A percentile compares a stretch with the other conserved stretches of the same genome.
Evolutionary conservation across 53 echinoderm and acorn worm genomes (phyloP).

Genomic region (Temnopleurus reevesii): DNA sequence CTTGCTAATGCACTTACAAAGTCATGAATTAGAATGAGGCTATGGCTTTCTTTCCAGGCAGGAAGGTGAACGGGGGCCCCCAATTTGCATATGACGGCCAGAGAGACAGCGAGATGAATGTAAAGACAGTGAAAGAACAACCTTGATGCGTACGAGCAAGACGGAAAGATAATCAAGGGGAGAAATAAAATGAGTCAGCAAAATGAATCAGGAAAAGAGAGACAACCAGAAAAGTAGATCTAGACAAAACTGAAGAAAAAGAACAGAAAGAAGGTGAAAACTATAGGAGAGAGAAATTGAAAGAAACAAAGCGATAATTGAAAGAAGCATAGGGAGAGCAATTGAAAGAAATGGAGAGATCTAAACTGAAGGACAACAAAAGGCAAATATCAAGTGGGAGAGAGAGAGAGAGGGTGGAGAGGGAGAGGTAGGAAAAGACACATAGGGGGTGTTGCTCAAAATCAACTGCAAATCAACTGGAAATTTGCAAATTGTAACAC

Average conservation of each 20-base stretch:
- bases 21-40: neutral
- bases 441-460: too few species aligned
- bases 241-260: neutral
- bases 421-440: neutral
- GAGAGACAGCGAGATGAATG: neutral
- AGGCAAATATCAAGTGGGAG: too few species aligned
- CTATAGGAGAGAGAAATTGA: too few species aligned
- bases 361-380: too few species aligned
- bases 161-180: neutral
- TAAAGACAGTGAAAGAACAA: neutral
- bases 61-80: neutral
- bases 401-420: neutral
- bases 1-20: constrained; percentile 21
- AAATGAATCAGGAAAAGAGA: neutral
- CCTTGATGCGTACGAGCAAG: too few species aligned
- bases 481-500: too few species aligned
- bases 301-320: too few species aligned
- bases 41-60: neutral
- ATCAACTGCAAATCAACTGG: too few species aligned
- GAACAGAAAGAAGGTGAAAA: neutral
- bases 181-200: neutral
- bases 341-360: too few species aligned
- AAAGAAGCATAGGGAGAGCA: too few species aligned
- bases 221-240: neutral
- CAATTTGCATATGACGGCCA: neutral